Percentiles rank a stretch among this genome's conserved stretches.
Conservation (phyloP, 92 coral and sea anemone species). For the Chrysogorgia sp. region DNA sequence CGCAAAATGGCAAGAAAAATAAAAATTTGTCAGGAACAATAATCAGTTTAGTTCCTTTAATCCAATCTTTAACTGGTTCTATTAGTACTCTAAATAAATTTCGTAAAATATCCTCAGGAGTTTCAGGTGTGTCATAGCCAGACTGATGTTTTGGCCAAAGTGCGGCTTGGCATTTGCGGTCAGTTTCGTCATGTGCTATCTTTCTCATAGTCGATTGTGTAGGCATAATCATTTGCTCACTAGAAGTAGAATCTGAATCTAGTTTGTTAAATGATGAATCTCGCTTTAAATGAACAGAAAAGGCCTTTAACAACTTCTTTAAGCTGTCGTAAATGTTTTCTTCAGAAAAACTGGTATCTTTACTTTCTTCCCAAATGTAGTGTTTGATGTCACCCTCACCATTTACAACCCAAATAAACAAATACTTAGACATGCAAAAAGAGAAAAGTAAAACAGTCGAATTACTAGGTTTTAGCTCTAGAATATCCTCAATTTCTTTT, state of each 20-base stretch:
- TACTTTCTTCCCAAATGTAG: background rate
- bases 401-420: background rate
- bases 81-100: slow-evolving; percentile 35
- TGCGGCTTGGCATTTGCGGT: background rate
- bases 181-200: background rate
- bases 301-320: background rate
- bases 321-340: background rate
- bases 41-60: slow-evolving; percentile 39
- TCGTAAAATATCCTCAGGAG: background rate
- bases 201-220: too few relatives aligned
- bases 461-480: background rate
- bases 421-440: background rate
- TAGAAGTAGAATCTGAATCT: background rate
- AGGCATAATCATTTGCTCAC: background rate
- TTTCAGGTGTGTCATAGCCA: background rate
- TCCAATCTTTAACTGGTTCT: slow-evolving; percentile 29
- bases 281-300: background rate
- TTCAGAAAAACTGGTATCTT: background rate
- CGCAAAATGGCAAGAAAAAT: slow-evolving; percentile 49
- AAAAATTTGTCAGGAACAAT: slow-evolving; percentile 51
- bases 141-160: background rate
- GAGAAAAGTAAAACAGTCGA: background rate
- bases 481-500: background rate
- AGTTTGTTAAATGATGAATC: background rate
- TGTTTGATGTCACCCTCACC: background rate